Conservation (phyloP, 1,140 invertebrate species). For the Camponotus pennsylvanicus region DNA sequence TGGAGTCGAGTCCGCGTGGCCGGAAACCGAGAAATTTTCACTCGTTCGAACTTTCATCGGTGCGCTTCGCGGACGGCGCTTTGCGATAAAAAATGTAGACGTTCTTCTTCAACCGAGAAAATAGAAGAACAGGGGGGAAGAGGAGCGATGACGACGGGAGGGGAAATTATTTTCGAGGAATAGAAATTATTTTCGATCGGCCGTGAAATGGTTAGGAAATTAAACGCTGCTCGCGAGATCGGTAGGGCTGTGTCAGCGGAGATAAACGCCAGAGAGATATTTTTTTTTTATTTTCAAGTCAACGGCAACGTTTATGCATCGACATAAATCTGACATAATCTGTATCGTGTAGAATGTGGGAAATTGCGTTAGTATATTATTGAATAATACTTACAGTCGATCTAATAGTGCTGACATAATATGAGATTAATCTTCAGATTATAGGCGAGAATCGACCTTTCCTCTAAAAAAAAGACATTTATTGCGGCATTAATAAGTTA, state of each 20-base stretch:
- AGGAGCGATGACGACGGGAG: neutral
- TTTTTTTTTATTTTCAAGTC: constrained; percentile 3
- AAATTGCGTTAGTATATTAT: constrained; percentile 36
- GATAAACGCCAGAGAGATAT: constrained; percentile 10
- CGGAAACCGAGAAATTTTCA: constrained; percentile 73
- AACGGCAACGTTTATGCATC: neutral
- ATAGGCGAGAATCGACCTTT: neutral
- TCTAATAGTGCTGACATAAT: constrained; percentile 37
- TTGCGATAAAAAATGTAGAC: constrained; percentile 41
- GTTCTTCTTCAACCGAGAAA: neutral
- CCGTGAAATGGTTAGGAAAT: constrained; percentile 36
- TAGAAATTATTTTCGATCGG: constrained; percentile 61
- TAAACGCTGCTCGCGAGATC: constrained; percentile 18
- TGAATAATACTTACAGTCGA: constrained; percentile 18
- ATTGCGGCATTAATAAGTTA: neutral
- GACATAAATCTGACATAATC: constrained; percentile 18
- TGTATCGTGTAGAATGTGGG: neutral
- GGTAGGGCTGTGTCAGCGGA: neutral
- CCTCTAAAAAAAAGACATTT: neutral
- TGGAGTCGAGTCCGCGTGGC: constrained; percentile 57
- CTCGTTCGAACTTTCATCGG: constrained; percentile 71
- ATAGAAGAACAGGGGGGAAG: neutral
- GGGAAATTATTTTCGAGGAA: constrained; percentile 46
- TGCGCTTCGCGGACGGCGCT: constrained; percentile 34
- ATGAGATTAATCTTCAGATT: constrained; percentile 38